Conservation (phyloP, 1,140 invertebrate species). For the Orchestia grillus region DNA sequence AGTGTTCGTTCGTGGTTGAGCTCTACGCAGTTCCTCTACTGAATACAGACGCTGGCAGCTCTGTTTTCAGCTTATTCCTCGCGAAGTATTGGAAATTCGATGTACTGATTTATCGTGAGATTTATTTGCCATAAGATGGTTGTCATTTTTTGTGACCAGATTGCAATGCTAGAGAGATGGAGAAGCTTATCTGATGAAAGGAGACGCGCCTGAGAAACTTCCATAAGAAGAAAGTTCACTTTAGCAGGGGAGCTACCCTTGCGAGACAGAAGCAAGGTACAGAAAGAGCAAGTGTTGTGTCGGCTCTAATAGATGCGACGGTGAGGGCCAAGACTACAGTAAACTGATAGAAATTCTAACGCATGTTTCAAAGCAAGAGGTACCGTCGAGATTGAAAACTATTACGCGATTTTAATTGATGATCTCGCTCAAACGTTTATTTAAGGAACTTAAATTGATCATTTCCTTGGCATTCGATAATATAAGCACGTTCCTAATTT, state of each 20-base stretch:
- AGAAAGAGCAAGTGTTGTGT: no score
- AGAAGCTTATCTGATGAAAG: neutral
- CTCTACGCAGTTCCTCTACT: neutral
- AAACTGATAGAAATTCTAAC: no score
- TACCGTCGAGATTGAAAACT: no score
- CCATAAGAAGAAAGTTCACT: neutral
- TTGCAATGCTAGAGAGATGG: neutral
- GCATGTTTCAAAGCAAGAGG: no score
- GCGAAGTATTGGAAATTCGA: neutral
- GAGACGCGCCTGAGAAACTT: neutral
- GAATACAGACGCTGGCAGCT: neutral
- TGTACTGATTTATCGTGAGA: neutral
- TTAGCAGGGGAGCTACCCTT: neutral
- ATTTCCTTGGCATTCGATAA: no score
- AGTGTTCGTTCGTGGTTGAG: neutral
- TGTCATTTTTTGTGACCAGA: neutral
- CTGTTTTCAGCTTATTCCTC: neutral
- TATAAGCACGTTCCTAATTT: no score
- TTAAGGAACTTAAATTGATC: no score
- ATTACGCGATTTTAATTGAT: no score
- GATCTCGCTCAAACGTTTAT: no score
- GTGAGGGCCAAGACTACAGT: no score
- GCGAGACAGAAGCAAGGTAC: no score
- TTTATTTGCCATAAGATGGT: neutral
- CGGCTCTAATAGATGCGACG: no score